phyloP scores from a whole-genome alignment of 2,888 invertebrate species.

The Drosophila testacea region DNA sequence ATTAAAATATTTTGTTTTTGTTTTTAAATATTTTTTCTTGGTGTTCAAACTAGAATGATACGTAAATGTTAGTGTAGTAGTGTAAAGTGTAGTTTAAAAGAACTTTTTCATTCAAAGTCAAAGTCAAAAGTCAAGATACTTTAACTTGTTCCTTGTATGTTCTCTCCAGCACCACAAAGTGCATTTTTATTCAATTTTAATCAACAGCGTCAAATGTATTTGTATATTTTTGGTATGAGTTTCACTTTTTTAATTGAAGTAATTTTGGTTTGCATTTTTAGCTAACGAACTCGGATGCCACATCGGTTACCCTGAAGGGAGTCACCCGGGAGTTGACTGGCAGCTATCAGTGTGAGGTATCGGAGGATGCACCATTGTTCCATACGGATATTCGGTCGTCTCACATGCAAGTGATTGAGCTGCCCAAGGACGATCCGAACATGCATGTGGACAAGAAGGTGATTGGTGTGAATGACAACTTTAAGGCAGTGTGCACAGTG shows the following conservation, averaged over 20 bases:
- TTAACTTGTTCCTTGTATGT: constrained; percentile 1
- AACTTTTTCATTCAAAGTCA: too few species aligned
- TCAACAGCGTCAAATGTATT: constrained; percentile 14
- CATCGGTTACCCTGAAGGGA: constrained; percentile 86
- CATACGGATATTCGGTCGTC: constrained; percentile 87
- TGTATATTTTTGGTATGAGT: constrained; percentile 4
- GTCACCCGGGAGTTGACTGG: constrained; percentile 87
- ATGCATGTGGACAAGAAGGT: constrained; percentile 86
- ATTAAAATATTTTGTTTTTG: too few species aligned
- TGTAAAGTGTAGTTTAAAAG: too few species aligned
- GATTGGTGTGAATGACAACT: constrained; percentile 86
- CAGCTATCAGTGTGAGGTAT: constrained; percentile 87
- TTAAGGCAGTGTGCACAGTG: constrained; percentile 86
- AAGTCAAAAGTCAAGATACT: constrained; percentile 2
- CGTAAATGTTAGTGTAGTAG: too few species aligned
- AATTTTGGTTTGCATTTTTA: constrained; percentile 54
- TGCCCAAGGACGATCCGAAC: constrained; percentile 86
- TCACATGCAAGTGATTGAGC: constrained; percentile 87
- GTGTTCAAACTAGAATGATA: too few species aligned
- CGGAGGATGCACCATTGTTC: constrained; percentile 87
- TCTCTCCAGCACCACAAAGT: neutral
- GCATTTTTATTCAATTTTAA: constrained; percentile 33
- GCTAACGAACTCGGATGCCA: constrained; percentile 86
- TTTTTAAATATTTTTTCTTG: too few species aligned
- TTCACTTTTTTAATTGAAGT: constrained; percentile 26